A percentile compares a stretch with the other conserved stretches of the same genome.
phyloP scores from a whole-genome alignment of 1,140 invertebrate species.

The Augochlora pura region DNA sequence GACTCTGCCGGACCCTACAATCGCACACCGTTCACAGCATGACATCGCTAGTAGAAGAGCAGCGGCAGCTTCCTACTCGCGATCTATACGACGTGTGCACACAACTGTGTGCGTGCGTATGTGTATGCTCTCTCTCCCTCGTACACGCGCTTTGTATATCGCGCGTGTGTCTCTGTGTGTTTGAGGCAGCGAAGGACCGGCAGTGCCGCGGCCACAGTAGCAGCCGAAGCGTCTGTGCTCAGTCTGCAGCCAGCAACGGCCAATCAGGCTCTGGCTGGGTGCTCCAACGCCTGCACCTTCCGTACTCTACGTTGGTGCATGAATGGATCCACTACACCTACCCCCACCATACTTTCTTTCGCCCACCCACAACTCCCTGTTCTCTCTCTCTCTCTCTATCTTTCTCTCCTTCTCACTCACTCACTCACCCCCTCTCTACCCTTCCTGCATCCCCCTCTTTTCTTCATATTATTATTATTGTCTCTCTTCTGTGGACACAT shows the following conservation, averaged over 20 bases:
- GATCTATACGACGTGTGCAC: constrained; percentile 5
- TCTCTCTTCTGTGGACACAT: constrained; percentile 9
- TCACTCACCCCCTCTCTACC: neutral
- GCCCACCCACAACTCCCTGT: constrained; percentile 60
- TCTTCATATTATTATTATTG: constrained; percentile 7
- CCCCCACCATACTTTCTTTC: constrained; percentile 61
- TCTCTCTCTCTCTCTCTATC: constrained; percentile 25
- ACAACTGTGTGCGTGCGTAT: no score
- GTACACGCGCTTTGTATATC: no score
- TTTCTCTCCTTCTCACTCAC: neutral
- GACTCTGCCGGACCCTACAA: constrained; percentile 24
- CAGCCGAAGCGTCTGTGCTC: constrained; percentile 45
- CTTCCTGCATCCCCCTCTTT: neutral
- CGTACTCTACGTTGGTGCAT: constrained; percentile 61
- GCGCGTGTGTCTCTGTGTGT: neutral
- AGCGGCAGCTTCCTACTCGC: constrained; percentile 15
- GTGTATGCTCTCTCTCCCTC: neutral
- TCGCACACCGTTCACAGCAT: neutral
- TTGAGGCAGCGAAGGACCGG: neutral
- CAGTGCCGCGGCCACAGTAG: neutral
- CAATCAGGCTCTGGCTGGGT: constrained; percentile 60
- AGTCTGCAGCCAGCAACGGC: constrained; percentile 48
- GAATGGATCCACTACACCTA: constrained; percentile 63
- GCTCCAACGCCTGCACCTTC: constrained; percentile 57
- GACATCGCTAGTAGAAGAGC: neutral